Base-by-base conservation (phyloP, 2,797 vertebrate species). In the Thripadectes ignobilis region DNA sequence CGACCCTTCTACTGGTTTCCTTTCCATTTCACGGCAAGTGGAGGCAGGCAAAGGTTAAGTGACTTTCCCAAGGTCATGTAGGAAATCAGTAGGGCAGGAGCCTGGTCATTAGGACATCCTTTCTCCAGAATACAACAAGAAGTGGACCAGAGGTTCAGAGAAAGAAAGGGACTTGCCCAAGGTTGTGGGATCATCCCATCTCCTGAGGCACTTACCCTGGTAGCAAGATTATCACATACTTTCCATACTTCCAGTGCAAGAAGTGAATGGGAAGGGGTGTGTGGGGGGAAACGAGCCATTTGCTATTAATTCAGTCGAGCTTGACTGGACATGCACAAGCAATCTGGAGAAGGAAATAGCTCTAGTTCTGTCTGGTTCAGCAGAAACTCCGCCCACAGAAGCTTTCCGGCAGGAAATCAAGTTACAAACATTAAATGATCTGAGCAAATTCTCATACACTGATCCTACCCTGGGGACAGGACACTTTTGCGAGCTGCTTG, bases 381-480 rank as follows among this genome's bases (percentile, higher is more conserved):
- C 87, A 96, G 85, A 95, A 97, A 95, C 94, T 93, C 96, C 95
- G 57, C 95, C 96, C 91, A 92, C 91, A 34, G 82, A 96, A 96
- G 95, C 95, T 96, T 97, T 96, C 96, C 91, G 89, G 96, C 95
- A 97, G 96, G 96, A 97, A 97, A 97, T 90, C 91, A 29, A 96
- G 94, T 94, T 96, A 93, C 94, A 96, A 96, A 96, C 96, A 96
- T 95, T 92, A 93, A 87, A 93, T 94, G 94, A 96, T 94, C 95
- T 88, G 95, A 95, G 85, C 91, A 96, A 93, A 94, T 97, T 96
- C 96, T 96, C 96, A 96, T 97, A 94, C 91, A 71, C 91, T 96
- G 92, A 97, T 95, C 83, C 80, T 90, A 74, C 96, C 96, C 96
- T 85, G 83, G 95, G 96, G 96, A 97, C 85, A 76, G 91, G 89